These are phyloP conservation scores for Butorides virescens DNA, from an alignment of 2,113 vertebrate species.

Conservation along the genomic window DNA sequence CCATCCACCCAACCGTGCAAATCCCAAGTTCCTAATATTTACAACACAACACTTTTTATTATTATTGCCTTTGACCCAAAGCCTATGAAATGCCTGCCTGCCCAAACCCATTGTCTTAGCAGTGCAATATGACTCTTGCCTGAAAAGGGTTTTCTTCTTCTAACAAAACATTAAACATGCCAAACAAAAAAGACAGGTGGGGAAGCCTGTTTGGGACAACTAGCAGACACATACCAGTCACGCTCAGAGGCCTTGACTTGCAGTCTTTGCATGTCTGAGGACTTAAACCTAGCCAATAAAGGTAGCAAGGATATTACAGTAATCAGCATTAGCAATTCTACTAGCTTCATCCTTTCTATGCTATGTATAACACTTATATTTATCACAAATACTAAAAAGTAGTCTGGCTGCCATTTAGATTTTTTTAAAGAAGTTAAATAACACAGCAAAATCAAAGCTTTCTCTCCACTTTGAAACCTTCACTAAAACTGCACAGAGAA, in stretches of 20 bases:
- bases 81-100: slow-evolving; percentile 5
- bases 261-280: neutral
- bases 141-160: slow-evolving; percentile 8
- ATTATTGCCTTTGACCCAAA: slow-evolving; percentile 42
- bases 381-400: neutral
- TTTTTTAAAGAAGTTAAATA: neutral
- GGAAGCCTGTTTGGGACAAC: neutral
- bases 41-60: neutral
- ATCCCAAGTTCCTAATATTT: slow-evolving; percentile 26
- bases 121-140: neutral
- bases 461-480: neutral
- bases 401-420: neutral
- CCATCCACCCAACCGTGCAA: neutral
- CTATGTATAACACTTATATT: neutral
- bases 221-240: neutral
- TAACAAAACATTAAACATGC: neutral
- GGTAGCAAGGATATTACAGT: neutral
- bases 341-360: neutral
- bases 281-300: neutral
- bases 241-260: neutral
- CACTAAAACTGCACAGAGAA: neutral
- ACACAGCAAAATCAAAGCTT: neutral
- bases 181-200: slow-evolving; percentile 8
- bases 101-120: slow-evolving; percentile 4
- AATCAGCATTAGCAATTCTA: neutral